Conservation (phyloP, 2,797 vertebrate species). For the Morus bassanus region DNA sequence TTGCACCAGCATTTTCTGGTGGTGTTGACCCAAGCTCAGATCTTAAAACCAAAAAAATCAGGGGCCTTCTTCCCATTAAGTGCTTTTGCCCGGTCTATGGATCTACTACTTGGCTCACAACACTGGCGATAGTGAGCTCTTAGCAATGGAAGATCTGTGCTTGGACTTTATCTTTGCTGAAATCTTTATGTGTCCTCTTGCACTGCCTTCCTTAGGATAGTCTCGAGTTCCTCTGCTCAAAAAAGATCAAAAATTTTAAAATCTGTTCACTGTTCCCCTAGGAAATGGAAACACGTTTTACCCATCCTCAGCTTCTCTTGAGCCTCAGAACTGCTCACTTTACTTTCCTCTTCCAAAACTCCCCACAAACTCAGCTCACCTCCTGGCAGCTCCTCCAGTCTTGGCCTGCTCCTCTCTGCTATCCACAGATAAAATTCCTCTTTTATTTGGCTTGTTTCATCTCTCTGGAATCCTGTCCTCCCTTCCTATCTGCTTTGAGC, state of each 20-base stretch:
- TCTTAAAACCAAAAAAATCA: background rate
- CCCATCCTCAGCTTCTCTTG: background rate
- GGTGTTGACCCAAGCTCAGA: background rate
- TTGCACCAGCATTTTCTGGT: background rate
- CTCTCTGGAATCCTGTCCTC: background rate
- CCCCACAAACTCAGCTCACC: background rate
- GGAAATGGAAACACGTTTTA: background rate
- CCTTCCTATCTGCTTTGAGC: background rate
- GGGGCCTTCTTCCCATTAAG: background rate
- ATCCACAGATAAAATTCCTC: background rate
- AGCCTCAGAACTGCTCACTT: background rate
- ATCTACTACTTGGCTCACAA: background rate
- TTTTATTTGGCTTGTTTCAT: background rate
- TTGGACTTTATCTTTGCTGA: background rate
- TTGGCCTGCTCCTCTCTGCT: background rate
- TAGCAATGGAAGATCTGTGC: background rate
- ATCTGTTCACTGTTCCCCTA: background rate
- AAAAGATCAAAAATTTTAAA: background rate
- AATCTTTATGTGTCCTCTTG: background rate
- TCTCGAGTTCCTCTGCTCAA: background rate
- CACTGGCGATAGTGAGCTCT: rapidly evolving
- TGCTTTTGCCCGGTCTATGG: background rate
- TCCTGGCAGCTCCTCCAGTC: background rate
- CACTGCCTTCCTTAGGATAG: background rate
- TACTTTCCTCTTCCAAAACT: background rate